A percentile compares a stretch with the other conserved stretches of the same genome.
These are phyloP conservation scores for Graphium colonna DNA, from an alignment of 2,888 invertebrate species.

Conservation along the genomic window DNA sequence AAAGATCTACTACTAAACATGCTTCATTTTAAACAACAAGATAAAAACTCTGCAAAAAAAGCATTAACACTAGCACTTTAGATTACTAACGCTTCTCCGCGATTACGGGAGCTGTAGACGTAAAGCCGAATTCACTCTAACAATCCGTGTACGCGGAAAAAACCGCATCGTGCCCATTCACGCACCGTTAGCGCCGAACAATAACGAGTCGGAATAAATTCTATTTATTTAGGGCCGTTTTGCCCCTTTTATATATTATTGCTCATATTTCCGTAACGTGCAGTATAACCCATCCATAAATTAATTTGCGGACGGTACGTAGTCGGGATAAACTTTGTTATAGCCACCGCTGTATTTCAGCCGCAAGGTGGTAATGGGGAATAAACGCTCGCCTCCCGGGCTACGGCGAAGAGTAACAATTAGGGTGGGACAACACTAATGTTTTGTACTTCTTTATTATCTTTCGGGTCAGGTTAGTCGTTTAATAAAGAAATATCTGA, in stretches of 20 bases:
- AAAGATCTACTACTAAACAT: too few species aligned
- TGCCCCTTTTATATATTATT: constrained; percentile 39
- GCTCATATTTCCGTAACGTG: constrained; percentile 36
- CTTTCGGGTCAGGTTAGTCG: not conserved
- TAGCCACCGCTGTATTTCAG: constrained; percentile 8
- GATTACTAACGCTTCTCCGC: too few species aligned
- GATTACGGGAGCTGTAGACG: not conserved
- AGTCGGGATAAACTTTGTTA: constrained; percentile 15
- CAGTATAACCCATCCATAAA: constrained; percentile 25
- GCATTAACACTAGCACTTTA: too few species aligned
- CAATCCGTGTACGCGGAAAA: constrained; percentile 10
- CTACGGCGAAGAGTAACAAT: not conserved
- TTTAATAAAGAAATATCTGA: not conserved
- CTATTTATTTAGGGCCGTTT: constrained; percentile 44
- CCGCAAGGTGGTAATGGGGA: constrained; percentile 8
- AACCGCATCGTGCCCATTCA: not conserved
- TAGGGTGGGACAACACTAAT: not conserved
- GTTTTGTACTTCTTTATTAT: not conserved
- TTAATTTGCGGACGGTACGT: constrained; percentile 19
- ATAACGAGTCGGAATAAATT: constrained; percentile 35
- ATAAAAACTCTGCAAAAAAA: too few species aligned
- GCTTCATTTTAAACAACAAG: too few species aligned
- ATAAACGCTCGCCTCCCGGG: constrained; percentile 4
- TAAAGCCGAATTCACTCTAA: not conserved
- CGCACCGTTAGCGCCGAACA: constrained; percentile 10